Percentiles rank a stretch among this genome's conserved stretches.
Conservation (phyloP, 1,140 invertebrate species). For the Cyclina sinensis region DNA sequence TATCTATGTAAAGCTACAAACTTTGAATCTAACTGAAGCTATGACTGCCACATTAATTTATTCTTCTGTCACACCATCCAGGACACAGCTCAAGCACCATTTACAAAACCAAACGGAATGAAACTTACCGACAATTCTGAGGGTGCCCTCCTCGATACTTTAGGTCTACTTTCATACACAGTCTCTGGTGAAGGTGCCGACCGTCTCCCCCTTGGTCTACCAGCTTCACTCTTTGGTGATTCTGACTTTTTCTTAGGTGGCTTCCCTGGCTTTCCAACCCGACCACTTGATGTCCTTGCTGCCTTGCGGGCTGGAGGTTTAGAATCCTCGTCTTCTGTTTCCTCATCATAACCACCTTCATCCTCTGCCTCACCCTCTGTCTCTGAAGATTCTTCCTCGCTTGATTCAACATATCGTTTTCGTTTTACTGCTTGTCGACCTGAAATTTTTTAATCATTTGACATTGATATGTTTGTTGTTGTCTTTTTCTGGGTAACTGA, state of each 20-base stretch:
- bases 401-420: conserved; percentile 69
- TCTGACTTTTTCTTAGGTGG: neutral
- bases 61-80: too few species aligned
- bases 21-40: too few species aligned
- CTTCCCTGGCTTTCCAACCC: neutral
- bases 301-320: conserved; percentile 46
- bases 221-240: neutral
- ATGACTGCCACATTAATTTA: too few species aligned
- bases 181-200: conserved; percentile 56
- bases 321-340: conserved; percentile 36
- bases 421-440: conserved; percentile 14
- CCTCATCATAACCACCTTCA: conserved; percentile 60
- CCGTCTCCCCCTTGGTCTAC: conserved; percentile 41
- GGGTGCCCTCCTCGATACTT: conserved; percentile 75
- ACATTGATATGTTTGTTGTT: too few species aligned
- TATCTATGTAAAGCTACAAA: too few species aligned
- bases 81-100: too few species aligned
- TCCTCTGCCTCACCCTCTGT: conserved; percentile 69
- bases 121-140: conserved; percentile 82
- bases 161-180: conserved; percentile 51
- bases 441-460: too few species aligned
- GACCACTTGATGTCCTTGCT: conserved; percentile 32
- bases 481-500: too few species aligned
- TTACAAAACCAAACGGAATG: too few species aligned
- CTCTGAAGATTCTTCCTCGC: conserved; percentile 69